phyloP scores from a whole-genome alignment of 1,140 invertebrate genomes.

The Drosophila pandora region DNA sequence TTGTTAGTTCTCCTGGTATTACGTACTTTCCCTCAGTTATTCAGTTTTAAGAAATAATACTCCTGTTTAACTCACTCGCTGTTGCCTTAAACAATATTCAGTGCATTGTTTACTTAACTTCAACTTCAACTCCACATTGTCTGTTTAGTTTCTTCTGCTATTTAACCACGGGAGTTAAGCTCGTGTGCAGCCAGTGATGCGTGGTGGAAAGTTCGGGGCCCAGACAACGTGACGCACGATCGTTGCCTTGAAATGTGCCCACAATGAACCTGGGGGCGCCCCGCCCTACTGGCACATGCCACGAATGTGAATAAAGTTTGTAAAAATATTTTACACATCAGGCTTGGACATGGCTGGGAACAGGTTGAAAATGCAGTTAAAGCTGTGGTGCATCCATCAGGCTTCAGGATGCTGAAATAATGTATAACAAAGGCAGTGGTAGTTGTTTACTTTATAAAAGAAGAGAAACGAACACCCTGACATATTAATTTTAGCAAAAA shows the following conservation, averaged over 20 bases:
- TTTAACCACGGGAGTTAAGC: constrained; percentile 8
- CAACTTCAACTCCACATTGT: not conserved
- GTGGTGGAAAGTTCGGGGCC: constrained; percentile 20
- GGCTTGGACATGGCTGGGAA: constrained; percentile 32
- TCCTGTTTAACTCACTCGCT: not conserved
- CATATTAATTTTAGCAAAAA: not conserved
- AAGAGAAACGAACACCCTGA: not conserved
- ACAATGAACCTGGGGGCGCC: constrained; percentile 28
- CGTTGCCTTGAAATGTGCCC: constrained; percentile 46
- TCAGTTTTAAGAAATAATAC: not conserved
- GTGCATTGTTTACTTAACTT: not conserved
- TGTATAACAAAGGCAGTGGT: not conserved
- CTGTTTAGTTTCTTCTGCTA: not conserved
- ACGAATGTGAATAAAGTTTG: constrained; percentile 62
- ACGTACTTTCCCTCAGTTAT: not conserved
- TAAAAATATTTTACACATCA: constrained; percentile 60
- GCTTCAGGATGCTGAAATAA: constrained; percentile 6
- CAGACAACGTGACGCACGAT: constrained; percentile 48
- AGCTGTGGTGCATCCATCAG: constrained; percentile 41
- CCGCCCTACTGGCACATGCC: constrained; percentile 26
- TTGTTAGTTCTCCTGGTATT: constrained; percentile 5
- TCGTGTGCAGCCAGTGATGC: constrained; percentile 18
- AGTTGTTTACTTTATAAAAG: not conserved
- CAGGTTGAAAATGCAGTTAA: constrained; percentile 60
- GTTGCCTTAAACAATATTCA: not conserved